A percentile compares a stretch with the other conserved stretches of the same genome.
phyloP scores from a whole-genome alignment of 2,113 vertebrate genomes.

The Macquaria ambigua region DNA sequence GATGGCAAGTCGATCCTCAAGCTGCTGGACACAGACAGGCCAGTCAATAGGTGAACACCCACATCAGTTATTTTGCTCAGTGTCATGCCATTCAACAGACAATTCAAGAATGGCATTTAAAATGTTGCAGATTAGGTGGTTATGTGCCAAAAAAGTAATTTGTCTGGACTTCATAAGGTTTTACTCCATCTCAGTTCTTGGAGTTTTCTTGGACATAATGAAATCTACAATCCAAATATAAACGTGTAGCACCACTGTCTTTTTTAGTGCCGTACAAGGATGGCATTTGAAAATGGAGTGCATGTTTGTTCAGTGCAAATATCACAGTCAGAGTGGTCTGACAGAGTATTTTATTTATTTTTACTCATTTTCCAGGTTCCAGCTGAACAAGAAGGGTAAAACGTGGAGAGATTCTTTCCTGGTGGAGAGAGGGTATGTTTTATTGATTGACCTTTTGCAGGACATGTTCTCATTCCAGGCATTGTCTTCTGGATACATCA shows the following conservation, averaged over 20 bases:
- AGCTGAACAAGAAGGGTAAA: constrained; percentile 91
- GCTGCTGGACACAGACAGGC: constrained; percentile 90
- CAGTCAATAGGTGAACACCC: constrained; percentile 90
- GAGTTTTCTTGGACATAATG: constrained; percentile 17
- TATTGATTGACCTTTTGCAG: constrained; percentile 58
- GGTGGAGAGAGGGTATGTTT: constrained; percentile 94
- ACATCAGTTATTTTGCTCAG: not conserved
- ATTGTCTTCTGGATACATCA: constrained; percentile 39
- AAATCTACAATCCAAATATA: constrained; percentile 31
- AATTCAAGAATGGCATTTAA: constrained; percentile 10
- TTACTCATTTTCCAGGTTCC: constrained; percentile 86
- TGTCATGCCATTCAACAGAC: not conserved
- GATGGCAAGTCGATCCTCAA: constrained; percentile 99
- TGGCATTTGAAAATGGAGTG: constrained; percentile 55
- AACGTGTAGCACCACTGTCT: not conserved
- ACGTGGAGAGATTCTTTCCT: constrained; percentile 96
- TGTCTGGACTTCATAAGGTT: not conserved
- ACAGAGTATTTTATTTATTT: constrained; percentile 15
- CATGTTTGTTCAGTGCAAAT: constrained; percentile 47
- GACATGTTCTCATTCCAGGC: constrained; percentile 43
- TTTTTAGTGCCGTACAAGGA: constrained; percentile 14
- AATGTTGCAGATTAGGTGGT: not conserved
- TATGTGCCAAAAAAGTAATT: not conserved
- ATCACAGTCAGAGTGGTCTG: constrained; percentile 24
- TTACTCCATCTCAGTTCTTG: not conserved